Base-by-base conservation (phyloP, 2,888 invertebrate genomes). In the Amblyteles armatorius region DNA sequence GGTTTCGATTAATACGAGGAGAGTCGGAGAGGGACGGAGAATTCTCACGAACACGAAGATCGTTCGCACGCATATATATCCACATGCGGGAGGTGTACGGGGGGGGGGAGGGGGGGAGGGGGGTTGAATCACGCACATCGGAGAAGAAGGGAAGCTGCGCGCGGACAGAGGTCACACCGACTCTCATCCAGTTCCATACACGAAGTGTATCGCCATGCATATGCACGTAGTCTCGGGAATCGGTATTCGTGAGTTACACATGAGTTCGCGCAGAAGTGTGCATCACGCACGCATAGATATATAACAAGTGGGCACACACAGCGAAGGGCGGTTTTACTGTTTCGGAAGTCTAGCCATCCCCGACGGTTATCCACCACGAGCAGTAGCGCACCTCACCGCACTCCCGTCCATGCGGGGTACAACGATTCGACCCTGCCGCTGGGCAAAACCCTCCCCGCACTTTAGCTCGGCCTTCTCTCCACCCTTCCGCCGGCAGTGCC, bases 271-370 rank as follows among this genome's bases (percentile, higher is more conserved):
- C 2, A 11, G 29, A 29, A 7, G 71, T 60, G 55, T 57, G 48
- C 13, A 65, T 67, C 52, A 79, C 57, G 68, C 73, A 69, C 77
- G 73, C 72, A 77, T 29, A 19, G 60, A 82, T 78, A 88, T 87
- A 89, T 88, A 88, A 86, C 88, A 86, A 91, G 89, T 88, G 22
- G 26, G 60, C 89, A 90, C 88, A 91, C 90, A 90, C 87, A 84
- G 86, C 63, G 78, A 82, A 68, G 88, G 89, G 88, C 87, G 90
- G 90, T 92, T 92, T 92, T 91, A 92, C 92, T 91, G 91, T 92
- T 92, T 92, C 92, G 90, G 91, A 92, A 92, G 92, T 92, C 92
- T 92, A 90, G 90, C 91, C 91, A 89, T 90, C 90, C 90, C 90
- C 90, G 90, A 90, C 91, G 87, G 87, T 88, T 86, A 85, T 89